Evolutionary conservation across 2,888 invertebrate species (phyloP).

Genomic region (Latrodectus hesperus): DNA sequence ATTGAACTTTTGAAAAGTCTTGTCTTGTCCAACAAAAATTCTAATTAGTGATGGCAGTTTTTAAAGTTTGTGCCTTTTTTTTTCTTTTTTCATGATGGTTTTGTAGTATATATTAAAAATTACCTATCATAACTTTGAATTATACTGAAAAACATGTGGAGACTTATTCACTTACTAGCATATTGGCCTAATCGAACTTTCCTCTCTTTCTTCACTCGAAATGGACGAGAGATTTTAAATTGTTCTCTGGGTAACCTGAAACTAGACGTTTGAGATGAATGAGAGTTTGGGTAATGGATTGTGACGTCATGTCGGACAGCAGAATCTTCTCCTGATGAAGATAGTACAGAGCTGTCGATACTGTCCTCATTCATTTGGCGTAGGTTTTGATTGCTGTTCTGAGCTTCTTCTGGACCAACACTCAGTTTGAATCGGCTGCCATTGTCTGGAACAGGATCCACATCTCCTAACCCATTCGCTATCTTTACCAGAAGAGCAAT

Average conservation of each 20-base stretch:
- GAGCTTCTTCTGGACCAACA: background rate
- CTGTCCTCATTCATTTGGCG: background rate
- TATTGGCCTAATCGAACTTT: slow-evolving; percentile 44
- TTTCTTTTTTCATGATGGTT: too few relatives aligned
- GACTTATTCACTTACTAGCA: slow-evolving; percentile 19
- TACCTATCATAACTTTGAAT: too few relatives aligned
- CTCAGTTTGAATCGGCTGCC: background rate
- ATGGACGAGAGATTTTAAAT: background rate
- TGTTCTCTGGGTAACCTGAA: background rate
- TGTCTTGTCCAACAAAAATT: too few relatives aligned
- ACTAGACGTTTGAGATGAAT: background rate
- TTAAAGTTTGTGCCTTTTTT: too few relatives aligned
- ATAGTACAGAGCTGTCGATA: too few relatives aligned
- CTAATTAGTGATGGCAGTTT: too few relatives aligned
- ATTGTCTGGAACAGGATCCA: background rate
- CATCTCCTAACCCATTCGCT: background rate
- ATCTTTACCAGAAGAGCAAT: background rate
- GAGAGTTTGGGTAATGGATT: background rate
- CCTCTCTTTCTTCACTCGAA: slow-evolving; percentile 2
- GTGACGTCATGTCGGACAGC: slow-evolving; percentile 8
- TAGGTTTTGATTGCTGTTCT: background rate
- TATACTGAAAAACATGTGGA: too few relatives aligned
- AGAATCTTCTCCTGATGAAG: background rate
- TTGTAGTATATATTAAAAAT: too few relatives aligned
- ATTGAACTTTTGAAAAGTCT: too few relatives aligned